phyloP scores from a whole-genome alignment of 1,140 invertebrate species.

The Pseudomyrmex pallidus region DNA sequence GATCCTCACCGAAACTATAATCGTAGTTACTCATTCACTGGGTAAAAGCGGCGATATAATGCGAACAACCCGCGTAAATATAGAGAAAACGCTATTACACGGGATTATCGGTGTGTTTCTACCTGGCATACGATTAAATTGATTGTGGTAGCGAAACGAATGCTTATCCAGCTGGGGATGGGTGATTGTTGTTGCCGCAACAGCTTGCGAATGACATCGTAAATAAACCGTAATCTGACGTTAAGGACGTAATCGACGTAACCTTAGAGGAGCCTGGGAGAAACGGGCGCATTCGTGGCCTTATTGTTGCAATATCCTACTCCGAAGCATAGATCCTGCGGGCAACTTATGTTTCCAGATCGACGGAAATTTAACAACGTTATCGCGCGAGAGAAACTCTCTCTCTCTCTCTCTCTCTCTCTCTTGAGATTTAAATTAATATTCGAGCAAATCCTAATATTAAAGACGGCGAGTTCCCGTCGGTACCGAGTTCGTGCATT shows the following conservation, averaged over 20 bases:
- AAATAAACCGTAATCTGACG: constrained; percentile 55
- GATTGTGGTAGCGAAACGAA: constrained; percentile 8
- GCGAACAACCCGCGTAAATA: constrained; percentile 3
- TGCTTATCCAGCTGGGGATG: background rate
- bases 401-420: too few relatives aligned
- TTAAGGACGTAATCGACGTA: constrained; percentile 52
- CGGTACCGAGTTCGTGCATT: constrained; percentile 19
- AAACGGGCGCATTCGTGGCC: background rate
- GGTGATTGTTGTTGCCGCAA: constrained; percentile 47
- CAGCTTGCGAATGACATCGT: constrained; percentile 51
- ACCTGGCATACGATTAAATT: constrained; percentile 41
- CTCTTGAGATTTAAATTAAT: constrained; percentile 15
- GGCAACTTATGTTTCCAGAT: constrained; percentile 32
- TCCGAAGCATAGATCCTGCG: background rate
- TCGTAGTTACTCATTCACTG: background rate
- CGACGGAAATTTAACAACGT: background rate
- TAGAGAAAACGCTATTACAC: background rate
- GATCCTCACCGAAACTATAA: constrained; percentile 20
- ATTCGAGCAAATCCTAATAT: constrained; percentile 15
- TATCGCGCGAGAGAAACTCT: constrained; percentile 2
- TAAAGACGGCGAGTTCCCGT: constrained; percentile 21
- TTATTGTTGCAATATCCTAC: constrained; percentile 44
- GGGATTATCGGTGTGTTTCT: constrained; percentile 25
- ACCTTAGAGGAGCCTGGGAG: constrained; percentile 20
- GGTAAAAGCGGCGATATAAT: constrained; percentile 15